These are phyloP conservation scores for Lepidurus apus DNA, from an alignment of 1,140 invertebrate genomes.

Conservation along the genomic window DNA sequence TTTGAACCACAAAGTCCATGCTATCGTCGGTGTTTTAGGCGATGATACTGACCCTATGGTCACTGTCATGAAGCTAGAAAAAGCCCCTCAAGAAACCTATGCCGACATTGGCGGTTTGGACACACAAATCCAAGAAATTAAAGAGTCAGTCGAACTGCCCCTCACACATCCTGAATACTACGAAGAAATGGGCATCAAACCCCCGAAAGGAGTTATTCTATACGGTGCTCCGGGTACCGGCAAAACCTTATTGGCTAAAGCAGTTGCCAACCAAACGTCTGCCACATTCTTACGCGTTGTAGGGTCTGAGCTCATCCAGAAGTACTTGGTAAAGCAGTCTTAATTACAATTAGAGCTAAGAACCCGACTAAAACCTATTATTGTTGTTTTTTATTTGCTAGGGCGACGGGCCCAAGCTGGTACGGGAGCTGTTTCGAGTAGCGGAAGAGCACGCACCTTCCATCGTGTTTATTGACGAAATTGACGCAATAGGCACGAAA, in stretches of 20 bases:
- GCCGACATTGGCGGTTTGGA: constrained; percentile 99
- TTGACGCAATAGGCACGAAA: constrained; percentile 99
- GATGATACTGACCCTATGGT: constrained; percentile 99
- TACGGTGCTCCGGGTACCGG: constrained; percentile 97
- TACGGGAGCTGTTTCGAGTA: constrained; percentile 94
- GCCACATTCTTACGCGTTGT: constrained; percentile 98
- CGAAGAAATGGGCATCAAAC: constrained; percentile 99
- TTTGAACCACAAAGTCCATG: constrained; percentile 97
- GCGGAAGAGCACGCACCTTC: constrained; percentile 99
- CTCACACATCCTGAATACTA: constrained; percentile 99
- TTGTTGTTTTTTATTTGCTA: constrained; percentile 40
- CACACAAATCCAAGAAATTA: constrained; percentile 99
- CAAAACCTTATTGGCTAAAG: constrained; percentile 96
- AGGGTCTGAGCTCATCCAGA: constrained; percentile 98
- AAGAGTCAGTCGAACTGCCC: constrained; percentile 97
- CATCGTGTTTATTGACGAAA: constrained; percentile 99
- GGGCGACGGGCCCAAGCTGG: constrained; percentile 98
- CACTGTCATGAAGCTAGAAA: constrained; percentile 99
- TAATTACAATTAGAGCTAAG: too few relatives aligned
- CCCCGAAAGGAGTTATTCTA: constrained; percentile 97
- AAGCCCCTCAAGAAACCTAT: constrained; percentile 99
- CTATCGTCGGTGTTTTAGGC: constrained; percentile 94
- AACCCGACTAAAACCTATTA: too few relatives aligned
- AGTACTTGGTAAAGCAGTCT: constrained; percentile 57
- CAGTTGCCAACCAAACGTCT: constrained; percentile 98